Evolutionary conservation across 1,140 invertebrate species (phyloP), one percentile per base, ranked within the genome.

Genomic region (Leptonema lineaticorne): DNA sequence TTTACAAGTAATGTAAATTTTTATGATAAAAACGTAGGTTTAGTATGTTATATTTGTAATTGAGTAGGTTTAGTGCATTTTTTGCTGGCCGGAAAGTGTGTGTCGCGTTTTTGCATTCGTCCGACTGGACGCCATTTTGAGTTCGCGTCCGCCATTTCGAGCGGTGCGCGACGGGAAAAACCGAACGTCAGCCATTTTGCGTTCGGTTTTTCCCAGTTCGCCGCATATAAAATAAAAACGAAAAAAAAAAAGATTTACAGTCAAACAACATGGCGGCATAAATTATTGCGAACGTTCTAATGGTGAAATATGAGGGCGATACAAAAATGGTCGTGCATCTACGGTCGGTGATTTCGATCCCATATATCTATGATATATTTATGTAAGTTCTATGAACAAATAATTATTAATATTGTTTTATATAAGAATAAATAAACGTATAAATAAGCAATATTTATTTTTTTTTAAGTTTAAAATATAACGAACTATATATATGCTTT

Each of bases 311-410:
- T 29, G 29, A 24, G 26, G 65, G 48, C 53, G 48, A 69, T 73
- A 66, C 69, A 33, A 63, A 63, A 72, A 69, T 72, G 73, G 68
- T 69, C 65, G 75, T 66, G 56, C 67, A 60, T 66, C 80, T 83
- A 86, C 83, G 81, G 81, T 82, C 83, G 85, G 86, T 88, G 88
- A 88, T 89, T 87, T 91, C 88, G 88, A 88, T 91, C 90, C 90
- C 90, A 92, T 93, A 94, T 94, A 94, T 93, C 92, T 92, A 93
- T 93, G 92, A 93, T 94, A 93, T 94, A 93, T 92, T 88, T 87
- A 83, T 82, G 91, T 93, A 94, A 89, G 92, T 94, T 94, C 91
- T 91, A 91, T 94, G 91, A 94, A 94, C 92, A 85, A 86, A 76
- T 77, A 71, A 67, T 72, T 57, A 72, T n/a, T n/a, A n/a, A n/a